Conservation (phyloP, 2,797 vertebrate genomes). For the Thalassophryne amazonica region DNA sequence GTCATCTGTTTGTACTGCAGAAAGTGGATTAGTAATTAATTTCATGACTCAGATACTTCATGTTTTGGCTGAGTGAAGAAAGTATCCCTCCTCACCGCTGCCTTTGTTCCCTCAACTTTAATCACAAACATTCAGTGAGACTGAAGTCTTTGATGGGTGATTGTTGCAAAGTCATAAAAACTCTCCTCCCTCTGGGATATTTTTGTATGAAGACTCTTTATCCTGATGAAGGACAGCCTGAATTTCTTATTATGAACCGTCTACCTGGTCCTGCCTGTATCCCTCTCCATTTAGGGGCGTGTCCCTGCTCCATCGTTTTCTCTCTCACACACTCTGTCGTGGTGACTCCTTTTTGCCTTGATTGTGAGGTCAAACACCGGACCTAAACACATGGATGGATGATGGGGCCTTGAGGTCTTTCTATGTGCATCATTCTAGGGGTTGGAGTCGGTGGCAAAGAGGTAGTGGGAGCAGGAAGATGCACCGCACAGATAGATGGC, state of each 20-base stretch:
- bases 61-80: conserved; percentile 4
- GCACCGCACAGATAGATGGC: conserved; percentile 1
- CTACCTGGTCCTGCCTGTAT: background rate
- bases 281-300: background rate
- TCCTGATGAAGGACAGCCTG: background rate
- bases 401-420: conserved; percentile 34
- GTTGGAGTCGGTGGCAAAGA: background rate
- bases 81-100: background rate
- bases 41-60: conserved; percentile 21
- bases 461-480: background rate
- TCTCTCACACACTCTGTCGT: background rate
- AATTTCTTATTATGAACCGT: background rate
- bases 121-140: background rate
- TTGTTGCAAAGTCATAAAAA: background rate
- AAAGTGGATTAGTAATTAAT: conserved; percentile 13
- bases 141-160: background rate
- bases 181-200: background rate
- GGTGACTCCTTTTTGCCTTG: conserved; percentile 10
- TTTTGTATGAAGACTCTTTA: too few species aligned
- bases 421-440: conserved; percentile 24
- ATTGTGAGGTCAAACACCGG: conserved; percentile 34
- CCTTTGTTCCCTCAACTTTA: background rate
- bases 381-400: background rate
- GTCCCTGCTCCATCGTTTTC: background rate
- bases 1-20: conserved; percentile 9